Evolutionary conservation across 2,113 vertebrate species (phyloP).

Genomic region (Lagopus muta): DNA sequence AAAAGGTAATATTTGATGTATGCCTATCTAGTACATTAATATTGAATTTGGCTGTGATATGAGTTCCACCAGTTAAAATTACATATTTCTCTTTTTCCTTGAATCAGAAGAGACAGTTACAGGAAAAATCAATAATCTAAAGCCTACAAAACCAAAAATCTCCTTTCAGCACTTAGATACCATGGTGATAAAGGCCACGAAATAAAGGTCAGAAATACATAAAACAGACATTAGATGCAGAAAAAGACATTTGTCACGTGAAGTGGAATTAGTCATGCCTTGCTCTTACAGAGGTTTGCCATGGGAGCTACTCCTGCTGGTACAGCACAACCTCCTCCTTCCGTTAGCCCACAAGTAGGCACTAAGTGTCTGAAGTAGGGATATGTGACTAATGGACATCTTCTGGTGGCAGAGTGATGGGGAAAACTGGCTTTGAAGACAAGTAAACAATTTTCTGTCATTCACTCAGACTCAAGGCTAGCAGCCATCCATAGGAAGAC

Average conservation of each 20-base stretch:
- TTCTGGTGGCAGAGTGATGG: not conserved
- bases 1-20: slow-evolving; percentile 74
- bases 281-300: not conserved
- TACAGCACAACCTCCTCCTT: not conserved
- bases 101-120: slow-evolving; percentile 45
- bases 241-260: not conserved
- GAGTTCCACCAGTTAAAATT: slow-evolving; percentile 40
- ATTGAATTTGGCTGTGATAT: slow-evolving; percentile 51
- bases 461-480: not conserved
- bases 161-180: slow-evolving; percentile 1
- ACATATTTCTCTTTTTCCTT: slow-evolving; percentile 35
- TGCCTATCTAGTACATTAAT: slow-evolving; percentile 56
- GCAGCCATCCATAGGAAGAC: not conserved
- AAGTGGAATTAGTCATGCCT: not conserved
- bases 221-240: slow-evolving; percentile 16
- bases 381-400: not conserved
- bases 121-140: slow-evolving; percentile 61
- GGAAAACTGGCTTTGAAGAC: not conserved
- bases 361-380: fast-evolving
- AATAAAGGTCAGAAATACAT: slow-evolving; percentile 38
- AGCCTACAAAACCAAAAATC: slow-evolving; percentile 47
- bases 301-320: not conserved
- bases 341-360: fast-evolving
- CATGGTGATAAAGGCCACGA: not conserved
- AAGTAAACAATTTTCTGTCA: not conserved